Conservation (phyloP, 2,797 vertebrate species). For the Sebastes trivittatus region DNA sequence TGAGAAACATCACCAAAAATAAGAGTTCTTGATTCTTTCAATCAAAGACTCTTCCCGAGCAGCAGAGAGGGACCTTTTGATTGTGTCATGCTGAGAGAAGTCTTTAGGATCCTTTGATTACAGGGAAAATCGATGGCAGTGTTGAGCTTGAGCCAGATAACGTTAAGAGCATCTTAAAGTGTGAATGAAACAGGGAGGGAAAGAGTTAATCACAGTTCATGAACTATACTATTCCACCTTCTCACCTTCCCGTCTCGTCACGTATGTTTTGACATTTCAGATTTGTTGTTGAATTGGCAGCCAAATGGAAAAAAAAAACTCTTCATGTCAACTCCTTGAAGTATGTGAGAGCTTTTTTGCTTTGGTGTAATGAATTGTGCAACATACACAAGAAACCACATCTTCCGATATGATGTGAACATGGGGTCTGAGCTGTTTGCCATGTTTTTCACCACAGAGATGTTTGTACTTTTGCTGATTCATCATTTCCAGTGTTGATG, state of each 20-base stretch:
- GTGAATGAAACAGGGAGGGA: background rate
- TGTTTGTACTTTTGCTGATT: background rate
- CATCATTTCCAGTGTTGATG: background rate
- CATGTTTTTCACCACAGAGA: background rate
- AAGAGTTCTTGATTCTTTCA: slow-evolving; percentile 35
- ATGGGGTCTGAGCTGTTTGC: background rate
- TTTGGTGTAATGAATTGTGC: background rate
- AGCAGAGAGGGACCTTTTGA: background rate
- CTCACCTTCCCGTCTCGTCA: background rate
- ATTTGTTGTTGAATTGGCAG: background rate
- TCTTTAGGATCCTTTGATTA: slow-evolving; percentile 10
- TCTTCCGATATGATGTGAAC: background rate
- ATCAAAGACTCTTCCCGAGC: background rate
- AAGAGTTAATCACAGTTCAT: background rate
- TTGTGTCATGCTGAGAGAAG: background rate
- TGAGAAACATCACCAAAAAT: slow-evolving; percentile 15
- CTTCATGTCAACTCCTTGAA: background rate
- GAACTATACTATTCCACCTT: background rate
- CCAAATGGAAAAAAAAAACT: background rate
- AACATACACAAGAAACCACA: background rate
- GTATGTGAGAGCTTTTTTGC: background rate
- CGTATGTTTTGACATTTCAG: background rate
- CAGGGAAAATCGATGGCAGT: background rate
- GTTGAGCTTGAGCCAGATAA: background rate
- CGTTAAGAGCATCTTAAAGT: background rate